These are phyloP conservation scores for Denticeps clupeoides DNA, from an alignment of 2,797 vertebrate genomes.

Conservation along the genomic window DNA sequence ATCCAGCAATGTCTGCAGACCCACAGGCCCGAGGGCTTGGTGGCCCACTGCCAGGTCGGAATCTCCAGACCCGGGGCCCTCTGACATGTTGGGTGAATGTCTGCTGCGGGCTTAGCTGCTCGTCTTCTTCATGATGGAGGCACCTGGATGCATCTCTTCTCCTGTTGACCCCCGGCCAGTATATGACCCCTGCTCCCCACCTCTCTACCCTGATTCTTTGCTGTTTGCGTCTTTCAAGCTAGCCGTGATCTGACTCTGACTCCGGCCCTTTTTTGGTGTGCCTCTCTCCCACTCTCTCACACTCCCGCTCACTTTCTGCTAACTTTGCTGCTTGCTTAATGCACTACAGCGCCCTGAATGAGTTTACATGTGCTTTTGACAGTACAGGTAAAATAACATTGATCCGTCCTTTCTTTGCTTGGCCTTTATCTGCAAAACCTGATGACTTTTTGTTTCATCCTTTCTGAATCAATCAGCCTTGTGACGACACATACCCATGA, in stretches of 20 bases:
- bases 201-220: conserved; percentile 19
- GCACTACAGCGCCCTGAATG: neutral
- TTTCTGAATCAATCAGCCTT: conserved; percentile 5
- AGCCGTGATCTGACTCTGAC: conserved; percentile 33
- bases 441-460: too few species aligned
- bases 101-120: conserved; percentile 19
- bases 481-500: too few species aligned
- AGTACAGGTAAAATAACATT: too few species aligned
- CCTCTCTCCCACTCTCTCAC: conserved; percentile 17
- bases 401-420: too few species aligned
- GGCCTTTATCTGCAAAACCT: too few species aligned
- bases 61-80: conserved; percentile 45
- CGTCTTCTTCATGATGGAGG: conserved; percentile 13
- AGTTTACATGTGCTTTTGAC: too few species aligned
- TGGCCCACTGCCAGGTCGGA: conserved; percentile 37
- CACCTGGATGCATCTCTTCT: too few species aligned
- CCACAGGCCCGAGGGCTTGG: conserved; percentile 45
- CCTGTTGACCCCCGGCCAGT: too few species aligned
- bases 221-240: conserved; percentile 37
- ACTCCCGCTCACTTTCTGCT: neutral
- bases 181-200: too few species aligned
- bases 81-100: conserved; percentile 47
- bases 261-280: conserved; percentile 56
- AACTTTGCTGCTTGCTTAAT: neutral
- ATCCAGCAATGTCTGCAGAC: conserved; percentile 71